Percentiles rank a stretch among this genome's conserved stretches.
These are phyloP conservation scores for Fukomys damarensis DNA, from an alignment of 2,113 vertebrate species.

Conservation along the genomic window DNA sequence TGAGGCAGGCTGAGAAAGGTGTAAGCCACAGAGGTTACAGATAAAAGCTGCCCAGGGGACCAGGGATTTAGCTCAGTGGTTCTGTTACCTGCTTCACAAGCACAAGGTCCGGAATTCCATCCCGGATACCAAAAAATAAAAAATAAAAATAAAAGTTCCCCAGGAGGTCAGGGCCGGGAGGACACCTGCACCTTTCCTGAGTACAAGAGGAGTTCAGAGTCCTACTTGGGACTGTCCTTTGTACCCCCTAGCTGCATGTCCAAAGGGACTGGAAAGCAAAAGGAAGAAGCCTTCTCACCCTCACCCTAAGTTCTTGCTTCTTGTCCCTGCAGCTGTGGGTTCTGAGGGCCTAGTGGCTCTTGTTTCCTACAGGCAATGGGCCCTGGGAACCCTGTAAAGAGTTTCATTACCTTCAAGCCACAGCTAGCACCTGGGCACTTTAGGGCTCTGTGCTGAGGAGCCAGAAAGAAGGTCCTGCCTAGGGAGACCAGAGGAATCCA, in stretches of 20 bases:
- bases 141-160: too few species aligned
- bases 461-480: background rate
- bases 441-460: too few species aligned
- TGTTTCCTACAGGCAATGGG: background rate
- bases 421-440: background rate
- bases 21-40: background rate
- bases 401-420: background rate
- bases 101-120: too few species aligned
- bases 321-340: background rate
- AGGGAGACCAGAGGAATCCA: background rate
- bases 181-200: background rate
- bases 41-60: too few species aligned
- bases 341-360: background rate
- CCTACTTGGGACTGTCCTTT: background rate
- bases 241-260: background rate
- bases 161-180: background rate
- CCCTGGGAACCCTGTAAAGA: background rate
- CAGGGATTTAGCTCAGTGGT: too few species aligned
- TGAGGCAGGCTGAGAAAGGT: background rate
- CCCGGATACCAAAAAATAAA: too few species aligned
- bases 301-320: background rate
- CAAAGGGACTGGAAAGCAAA: background rate
- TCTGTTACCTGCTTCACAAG: too few species aligned
- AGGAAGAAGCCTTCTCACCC: background rate
- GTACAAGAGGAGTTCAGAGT: background rate